Percentiles rank a stretch among this genome's conserved stretches.
phyloP scores from a whole-genome alignment of 2,797 vertebrate species.

The Halcyon chelicuti region DNA sequence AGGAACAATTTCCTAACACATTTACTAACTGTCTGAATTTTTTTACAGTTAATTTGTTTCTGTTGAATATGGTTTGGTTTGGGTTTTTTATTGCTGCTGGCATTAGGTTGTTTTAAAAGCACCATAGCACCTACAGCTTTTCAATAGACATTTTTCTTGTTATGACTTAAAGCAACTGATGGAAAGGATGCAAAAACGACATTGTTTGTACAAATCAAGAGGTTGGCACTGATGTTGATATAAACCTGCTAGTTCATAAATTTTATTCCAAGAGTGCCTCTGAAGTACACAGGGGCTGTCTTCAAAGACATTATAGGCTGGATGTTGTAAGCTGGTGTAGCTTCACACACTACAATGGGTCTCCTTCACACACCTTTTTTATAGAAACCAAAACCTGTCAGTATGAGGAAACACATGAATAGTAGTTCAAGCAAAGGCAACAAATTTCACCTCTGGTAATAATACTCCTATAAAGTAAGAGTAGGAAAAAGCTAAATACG shows the following conservation, averaged over 20 bases:
- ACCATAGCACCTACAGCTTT: neutral
- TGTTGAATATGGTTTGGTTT: neutral
- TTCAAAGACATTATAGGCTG: neutral
- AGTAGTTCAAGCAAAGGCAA: neutral
- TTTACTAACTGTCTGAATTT: neutral
- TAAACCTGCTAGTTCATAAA: neutral
- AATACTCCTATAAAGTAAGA: neutral
- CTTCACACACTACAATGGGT: neutral
- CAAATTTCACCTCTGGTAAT: neutral
- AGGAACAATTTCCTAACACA: neutral
- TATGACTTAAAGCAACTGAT: neutral
- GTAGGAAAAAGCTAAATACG: neutral
- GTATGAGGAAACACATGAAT: neutral
- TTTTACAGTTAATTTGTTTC: neutral
- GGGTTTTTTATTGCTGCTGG: neutral
- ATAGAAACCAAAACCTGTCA: neutral
- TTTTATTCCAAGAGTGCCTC: neutral
- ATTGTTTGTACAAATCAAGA: neutral
- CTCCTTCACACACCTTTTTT: neutral
- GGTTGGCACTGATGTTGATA: neutral
- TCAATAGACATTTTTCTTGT: neutral
- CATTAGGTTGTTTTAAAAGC: neutral
- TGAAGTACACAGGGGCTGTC: neutral
- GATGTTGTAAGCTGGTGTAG: neutral
- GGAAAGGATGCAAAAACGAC: neutral